These are phyloP conservation scores for Acromyrmex charruanus DNA, from an alignment of 1,140 invertebrate species.

Conservation along the genomic window DNA sequence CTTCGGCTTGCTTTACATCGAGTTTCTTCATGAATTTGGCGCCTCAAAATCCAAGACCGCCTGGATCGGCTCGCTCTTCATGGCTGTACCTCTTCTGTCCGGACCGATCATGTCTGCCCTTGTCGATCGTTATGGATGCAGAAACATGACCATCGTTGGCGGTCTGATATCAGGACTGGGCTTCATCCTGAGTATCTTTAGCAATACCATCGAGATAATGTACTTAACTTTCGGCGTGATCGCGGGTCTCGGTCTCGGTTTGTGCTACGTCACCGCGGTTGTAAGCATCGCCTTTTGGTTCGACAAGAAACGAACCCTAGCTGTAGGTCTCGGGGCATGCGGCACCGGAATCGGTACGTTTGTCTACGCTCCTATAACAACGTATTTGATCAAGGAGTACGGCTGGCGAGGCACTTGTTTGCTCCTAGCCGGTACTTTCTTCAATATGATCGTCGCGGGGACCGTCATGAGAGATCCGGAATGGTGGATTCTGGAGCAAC, in stretches of 20 bases:
- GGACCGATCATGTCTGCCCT: constrained; percentile 95
- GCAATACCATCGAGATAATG: constrained; percentile 91
- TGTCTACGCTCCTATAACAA: constrained; percentile 93
- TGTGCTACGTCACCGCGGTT: constrained; percentile 96
- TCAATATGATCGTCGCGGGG: constrained; percentile 96
- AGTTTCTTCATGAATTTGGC: constrained; percentile 95
- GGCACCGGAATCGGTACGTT: constrained; percentile 96
- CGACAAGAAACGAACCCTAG: constrained; percentile 96
- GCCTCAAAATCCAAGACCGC: constrained; percentile 94
- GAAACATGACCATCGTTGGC: constrained; percentile 93
- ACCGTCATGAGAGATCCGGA: constrained; percentile 95
- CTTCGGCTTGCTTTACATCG: constrained; percentile 95
- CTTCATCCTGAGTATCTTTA: constrained; percentile 93
- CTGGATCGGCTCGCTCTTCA: constrained; percentile 95
- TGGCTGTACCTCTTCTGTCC: constrained; percentile 94
- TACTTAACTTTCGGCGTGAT: constrained; percentile 95
- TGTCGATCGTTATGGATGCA: constrained; percentile 95
- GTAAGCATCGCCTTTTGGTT: constrained; percentile 98
- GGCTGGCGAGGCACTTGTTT: constrained; percentile 96
- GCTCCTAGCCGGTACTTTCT: constrained; percentile 93
- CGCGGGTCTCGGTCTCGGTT: constrained; percentile 93
- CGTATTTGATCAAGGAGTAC: constrained; percentile 91
- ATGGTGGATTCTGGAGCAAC: constrained; percentile 90
- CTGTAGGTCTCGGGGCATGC: constrained; percentile 96
- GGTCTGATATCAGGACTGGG: constrained; percentile 92